Evolutionary conservation across 2,113 vertebrate species (phyloP), one percentile per base, ranked within the genome.

Genomic region (Apistogramma diplotaenia): DNA sequence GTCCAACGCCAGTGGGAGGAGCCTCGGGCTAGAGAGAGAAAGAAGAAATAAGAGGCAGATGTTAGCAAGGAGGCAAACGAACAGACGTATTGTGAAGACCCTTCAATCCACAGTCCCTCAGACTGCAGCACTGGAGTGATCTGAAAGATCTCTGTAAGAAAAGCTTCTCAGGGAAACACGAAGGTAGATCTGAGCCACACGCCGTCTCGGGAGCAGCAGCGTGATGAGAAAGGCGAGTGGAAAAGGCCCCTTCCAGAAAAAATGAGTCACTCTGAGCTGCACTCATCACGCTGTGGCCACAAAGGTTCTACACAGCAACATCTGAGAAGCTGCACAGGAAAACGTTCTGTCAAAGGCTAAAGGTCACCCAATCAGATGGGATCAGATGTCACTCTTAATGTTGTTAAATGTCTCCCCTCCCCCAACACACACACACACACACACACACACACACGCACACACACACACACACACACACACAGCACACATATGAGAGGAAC

Each of bases 1-100:
- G 93, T 46, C 80, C 79, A 2, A 43, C 19, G 31, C 60, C 18
- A 8, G 84, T 78, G 37, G 83, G 62, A 2, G 81, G 76, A 18
- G 72, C 84, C 19, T 83, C 78, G 19, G 76, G 86, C 93, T 92
- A 8, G 13, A 37, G 58, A 57, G 58, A 65, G 18, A 53, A 43
- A 33, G 9, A 21, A 73, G 4, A 76, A 15, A 58, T 5, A 37
- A 18, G n/a, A 25, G n/a, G n/a, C 35, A 6, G n/a, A 61, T 23
- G 51, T 65, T 55, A 29, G 54, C 23, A 55, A 40, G 37, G 23
- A 49, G 27, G 62, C 11, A 67, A 46, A 46, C n/a, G 46, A 67
- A 67, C 21, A 43, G 1, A 62, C 6, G 35, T 31, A 60, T 18
- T 37, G 11, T 15, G 40, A 43, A 12, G 40, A 43, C 40, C n/a